phyloP scores from a whole-genome alignment of 2,888 invertebrate species.

The Eudemis profundana region DNA sequence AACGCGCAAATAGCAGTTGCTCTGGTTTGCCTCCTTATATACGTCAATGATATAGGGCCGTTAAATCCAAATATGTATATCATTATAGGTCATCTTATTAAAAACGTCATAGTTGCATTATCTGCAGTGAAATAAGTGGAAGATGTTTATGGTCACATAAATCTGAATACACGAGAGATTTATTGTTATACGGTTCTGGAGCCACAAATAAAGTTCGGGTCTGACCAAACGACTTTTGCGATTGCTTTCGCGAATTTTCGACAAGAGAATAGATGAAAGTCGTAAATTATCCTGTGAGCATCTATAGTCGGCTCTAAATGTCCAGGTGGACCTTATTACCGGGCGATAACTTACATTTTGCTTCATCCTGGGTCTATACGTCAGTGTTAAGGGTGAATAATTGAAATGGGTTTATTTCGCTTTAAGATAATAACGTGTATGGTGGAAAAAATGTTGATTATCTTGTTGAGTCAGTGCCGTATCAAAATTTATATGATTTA shows the following conservation, averaged over 20 bases:
- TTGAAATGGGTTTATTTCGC: conserved; percentile 25
- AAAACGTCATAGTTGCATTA: conserved; percentile 8
- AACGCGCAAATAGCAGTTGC: no score
- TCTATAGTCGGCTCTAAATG: not conserved
- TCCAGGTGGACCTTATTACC: conserved; percentile 7
- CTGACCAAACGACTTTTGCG: conserved; percentile 56
- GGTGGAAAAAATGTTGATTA: not conserved
- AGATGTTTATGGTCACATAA: conserved; percentile 78
- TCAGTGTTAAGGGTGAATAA: conserved; percentile 14
- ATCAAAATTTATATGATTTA: no score
- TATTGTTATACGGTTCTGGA: conserved; percentile 70
- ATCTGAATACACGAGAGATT: conserved; percentile 72
- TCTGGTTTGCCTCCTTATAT: no score
- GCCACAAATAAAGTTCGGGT: conserved; percentile 67
- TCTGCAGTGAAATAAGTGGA: conserved; percentile 64
- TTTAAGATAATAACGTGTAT: not conserved
- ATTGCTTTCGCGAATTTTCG: conserved; percentile 51
- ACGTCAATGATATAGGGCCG: no score
- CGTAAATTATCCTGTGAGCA: conserved; percentile 36
- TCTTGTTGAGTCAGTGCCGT: no score
- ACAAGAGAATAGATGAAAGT: conserved; percentile 39
- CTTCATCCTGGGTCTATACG: conserved; percentile 6
- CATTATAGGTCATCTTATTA: not conserved
- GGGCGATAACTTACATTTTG: conserved; percentile 13
- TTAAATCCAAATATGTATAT: conserved; percentile 8